Percentiles rank a stretch among this genome's conserved stretches.
These are phyloP conservation scores for Nemopilema nomurai DNA, from an alignment of 30 jellyfish, hydroid and myxozoan genomes.

Conservation along the genomic window DNA sequence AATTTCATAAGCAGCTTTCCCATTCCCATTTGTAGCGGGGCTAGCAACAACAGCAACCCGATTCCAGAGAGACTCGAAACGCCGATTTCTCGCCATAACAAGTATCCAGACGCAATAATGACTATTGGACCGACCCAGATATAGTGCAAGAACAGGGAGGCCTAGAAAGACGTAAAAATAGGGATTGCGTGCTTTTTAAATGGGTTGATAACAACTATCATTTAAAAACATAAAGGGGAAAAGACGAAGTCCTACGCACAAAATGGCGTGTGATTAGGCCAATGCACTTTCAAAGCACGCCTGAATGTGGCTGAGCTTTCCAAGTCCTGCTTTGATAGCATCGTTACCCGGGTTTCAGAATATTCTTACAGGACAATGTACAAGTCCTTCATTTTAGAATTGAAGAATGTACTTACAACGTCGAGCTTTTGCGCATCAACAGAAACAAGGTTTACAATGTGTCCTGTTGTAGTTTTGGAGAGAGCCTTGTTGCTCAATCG, in stretches of 20 bases:
- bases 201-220: neutral
- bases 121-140: conserved; percentile 79
- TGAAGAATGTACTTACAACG: conserved; percentile 63
- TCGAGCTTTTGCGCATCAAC: conserved; percentile 78
- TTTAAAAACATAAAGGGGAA: neutral
- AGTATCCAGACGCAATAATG: conserved; percentile 33
- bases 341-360: too few species aligned
- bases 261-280: too few species aligned
- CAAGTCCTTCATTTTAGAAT: too few species aligned
- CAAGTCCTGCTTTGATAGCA: too few species aligned
- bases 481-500: conserved; percentile 60
- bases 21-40: conserved; percentile 80
- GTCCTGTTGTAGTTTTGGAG: conserved; percentile 74
- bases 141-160: conserved; percentile 80
- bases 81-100: conserved; percentile 77
- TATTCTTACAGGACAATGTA: too few species aligned
- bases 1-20: conserved; percentile 73
- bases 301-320: too few species aligned
- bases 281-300: too few species aligned
- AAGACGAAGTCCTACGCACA: too few species aligned
- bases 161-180: too few species aligned
- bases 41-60: conserved; percentile 74
- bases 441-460: conserved; percentile 80
- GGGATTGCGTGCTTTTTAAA: neutral
- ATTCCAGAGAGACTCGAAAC: conserved; percentile 81